Evolutionary conservation across 2,888 invertebrate genomes (phyloP), one percentile per base, ranked within the genome.

Genomic region (Ophion slaviceki): DNA sequence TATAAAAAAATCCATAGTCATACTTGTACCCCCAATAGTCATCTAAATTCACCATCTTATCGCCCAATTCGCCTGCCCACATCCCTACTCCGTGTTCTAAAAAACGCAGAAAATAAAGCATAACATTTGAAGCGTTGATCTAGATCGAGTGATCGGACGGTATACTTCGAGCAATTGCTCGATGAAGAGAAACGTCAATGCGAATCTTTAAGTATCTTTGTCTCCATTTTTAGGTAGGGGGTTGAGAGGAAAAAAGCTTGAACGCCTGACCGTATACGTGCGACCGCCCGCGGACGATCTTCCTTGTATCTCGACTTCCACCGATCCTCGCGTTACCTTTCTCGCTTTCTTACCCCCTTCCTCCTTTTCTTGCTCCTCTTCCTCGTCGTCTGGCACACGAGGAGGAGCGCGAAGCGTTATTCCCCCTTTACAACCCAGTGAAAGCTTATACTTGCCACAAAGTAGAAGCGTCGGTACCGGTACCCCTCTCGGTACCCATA

Each of bases 381-480:
- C 32, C 76, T 68, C 57, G 36, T 62, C 8, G 24, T 24, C 53
- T 24, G 45, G 62, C 68, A 28, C 32, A 53, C 47, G 67, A 70
- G 59, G 59, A 53, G 62, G 71, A 67, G 75, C 76, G 82, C 80
- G n/a, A 40, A n/a, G 74, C 40, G 62, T 61, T 72, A 70, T 77
- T 82, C 76, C 72, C 67, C 67, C 85, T 86, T 86, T 86, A 80
- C 83, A 86, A 74, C 77, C 74, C 86, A 86, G 86, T 86, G 83
- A 83, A 86, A 86, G 86, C 86, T 83, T 86, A 86, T 80, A 86
- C 86, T 70, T 66, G 77, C 80, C 86, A 86, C 86, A 86, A 86
- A 86, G 86, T 86, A 86, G 80, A 86, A 83, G 68, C 80, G 47
- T 68, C 77, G 24, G 76, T 75, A 68, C 75, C 66, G 53, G 71